phyloP scores from a whole-genome alignment of 1,140 invertebrate genomes.

The Metaphire vulgaris region DNA sequence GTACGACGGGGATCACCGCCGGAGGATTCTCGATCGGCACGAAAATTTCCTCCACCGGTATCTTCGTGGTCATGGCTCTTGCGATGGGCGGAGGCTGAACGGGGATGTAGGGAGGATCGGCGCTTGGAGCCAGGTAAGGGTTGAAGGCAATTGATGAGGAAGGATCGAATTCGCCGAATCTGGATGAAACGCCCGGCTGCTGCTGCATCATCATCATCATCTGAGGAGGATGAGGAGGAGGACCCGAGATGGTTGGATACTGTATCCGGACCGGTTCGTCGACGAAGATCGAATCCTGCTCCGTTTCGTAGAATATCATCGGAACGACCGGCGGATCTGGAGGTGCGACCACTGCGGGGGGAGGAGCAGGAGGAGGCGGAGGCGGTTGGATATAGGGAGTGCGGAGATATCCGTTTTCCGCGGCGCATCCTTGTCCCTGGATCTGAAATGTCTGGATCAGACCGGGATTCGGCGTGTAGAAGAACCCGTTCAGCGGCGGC shows the following conservation, averaged over 20 bases:
- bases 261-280: too few relatives aligned
- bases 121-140: background rate
- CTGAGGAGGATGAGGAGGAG: too few relatives aligned
- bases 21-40: background rate
- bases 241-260: too few relatives aligned
- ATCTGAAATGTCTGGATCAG: background rate
- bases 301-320: background rate
- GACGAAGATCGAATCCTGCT: background rate
- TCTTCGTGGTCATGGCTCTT: too few relatives aligned
- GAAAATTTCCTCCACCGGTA: too few relatives aligned
- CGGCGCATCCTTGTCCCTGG: background rate
- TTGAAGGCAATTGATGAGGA: background rate
- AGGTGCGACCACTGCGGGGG: too few relatives aligned
- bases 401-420: background rate
- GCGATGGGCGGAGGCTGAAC: background rate
- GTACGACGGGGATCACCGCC: background rate
- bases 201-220: too few relatives aligned
- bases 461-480: conserved; percentile 10
- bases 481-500: conserved; percentile 12
- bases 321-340: background rate
- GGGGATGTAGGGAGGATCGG: background rate
- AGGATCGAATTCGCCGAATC: background rate
- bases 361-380: too few relatives aligned
- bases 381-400: background rate
- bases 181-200: too few relatives aligned